Conservation (phyloP, 1,140 invertebrate species). For the Drosophila erecta region DNA sequence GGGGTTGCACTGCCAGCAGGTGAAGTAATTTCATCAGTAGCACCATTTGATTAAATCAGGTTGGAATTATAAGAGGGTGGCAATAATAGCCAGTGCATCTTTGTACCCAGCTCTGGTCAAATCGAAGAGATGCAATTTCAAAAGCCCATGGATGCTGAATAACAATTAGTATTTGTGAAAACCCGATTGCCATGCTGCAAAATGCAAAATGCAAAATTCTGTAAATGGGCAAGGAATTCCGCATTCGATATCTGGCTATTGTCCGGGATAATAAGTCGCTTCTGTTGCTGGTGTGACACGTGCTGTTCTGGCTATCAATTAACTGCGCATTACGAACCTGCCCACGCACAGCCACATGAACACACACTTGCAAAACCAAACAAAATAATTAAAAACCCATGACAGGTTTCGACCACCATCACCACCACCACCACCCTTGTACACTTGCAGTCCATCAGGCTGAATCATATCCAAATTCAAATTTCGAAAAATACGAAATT, state of each 20-base stretch:
- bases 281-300: constrained; percentile 27
- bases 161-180: neutral
- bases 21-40: constrained; percentile 20
- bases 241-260: constrained; percentile 28
- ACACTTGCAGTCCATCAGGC: constrained; percentile 17
- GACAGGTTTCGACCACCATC: constrained; percentile 35
- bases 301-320: constrained; percentile 63
- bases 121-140: too few species aligned
- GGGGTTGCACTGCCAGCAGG: neutral
- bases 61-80: neutral
- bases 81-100: neutral
- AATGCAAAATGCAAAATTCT: constrained; percentile 9
- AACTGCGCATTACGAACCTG: constrained; percentile 62
- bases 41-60: constrained; percentile 62
- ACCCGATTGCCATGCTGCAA: neutral
- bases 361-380: constrained; percentile 52
- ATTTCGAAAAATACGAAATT: constrained; percentile 63
- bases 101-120: neutral
- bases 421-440: constrained; percentile 1
- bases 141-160: neutral
- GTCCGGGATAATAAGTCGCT: constrained; percentile 48
- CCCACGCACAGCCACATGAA: constrained; percentile 13
- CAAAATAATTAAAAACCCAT: constrained; percentile 79
- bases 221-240: constrained; percentile 6
- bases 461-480: constrained; percentile 72